Evolutionary conservation across 1,140 invertebrate species (phyloP), one percentile per base, ranked within the genome.

Genomic region (Diorhabda sublineata): DNA sequence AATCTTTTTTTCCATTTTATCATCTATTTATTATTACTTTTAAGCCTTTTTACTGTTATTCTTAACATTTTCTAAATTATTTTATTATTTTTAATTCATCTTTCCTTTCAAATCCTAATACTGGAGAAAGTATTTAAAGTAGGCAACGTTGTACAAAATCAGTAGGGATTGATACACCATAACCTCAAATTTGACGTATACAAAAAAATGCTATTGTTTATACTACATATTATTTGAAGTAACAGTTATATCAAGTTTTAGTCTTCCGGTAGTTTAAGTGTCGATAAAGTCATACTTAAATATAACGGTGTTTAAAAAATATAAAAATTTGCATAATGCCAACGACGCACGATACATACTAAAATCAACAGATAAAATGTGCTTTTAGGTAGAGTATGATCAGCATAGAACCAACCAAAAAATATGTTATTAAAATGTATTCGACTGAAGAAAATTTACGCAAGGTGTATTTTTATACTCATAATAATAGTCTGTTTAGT

Each of bases 391-490:
- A 7, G 58, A 67, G 26, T 61, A 45, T 44, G 63, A 45, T 61
- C 41, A 26, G 26, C 8, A 8, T 44, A 42, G 57, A 11, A 43
- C 42, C 57, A 56, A 57, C 41, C 42, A 7, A 45, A 57, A 61
- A 70, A 68, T 59, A 77, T 77, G 76, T 72, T 77, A 71, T 41
- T 74, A 56, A 74, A 61, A 75, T 77, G 76, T 66, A 66, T 67
- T 42, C 71, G 76, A 42, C 26, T 76, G 59, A 76, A 73, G 62
- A 71, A 61, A 68, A 73, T 75, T n/a, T 62, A 76, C 57, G 41
- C 72, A 7, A 75, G 70, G 65, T 63, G 73, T 52, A 45, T 71
- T 41, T 41, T 73, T 47, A 42, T 67, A 41, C 41, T 70, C 45
- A 11, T 72, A 9, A 41, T 75, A 7, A 57, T 71, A 11, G n/a